phyloP scores from a whole-genome alignment of 2,888 invertebrate species.

The Drosophila neonasuta region DNA sequence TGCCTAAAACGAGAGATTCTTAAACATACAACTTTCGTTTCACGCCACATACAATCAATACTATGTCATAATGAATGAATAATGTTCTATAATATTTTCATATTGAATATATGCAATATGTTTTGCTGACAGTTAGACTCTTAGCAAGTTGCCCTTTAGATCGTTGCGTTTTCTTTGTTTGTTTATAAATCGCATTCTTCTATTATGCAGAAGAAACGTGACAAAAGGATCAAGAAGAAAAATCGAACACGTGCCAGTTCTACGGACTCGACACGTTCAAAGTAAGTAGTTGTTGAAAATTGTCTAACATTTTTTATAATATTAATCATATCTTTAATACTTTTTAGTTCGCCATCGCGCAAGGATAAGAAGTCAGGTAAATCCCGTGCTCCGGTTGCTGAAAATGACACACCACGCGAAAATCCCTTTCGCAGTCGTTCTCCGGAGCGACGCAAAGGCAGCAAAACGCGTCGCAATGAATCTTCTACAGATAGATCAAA shows the following conservation, averaged over 20 bases:
- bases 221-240: conserved; percentile 85
- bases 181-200: conserved; percentile 44
- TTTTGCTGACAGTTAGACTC: conserved; percentile 64
- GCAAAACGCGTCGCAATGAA: conserved; percentile 54
- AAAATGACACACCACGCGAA: conserved; percentile 42
- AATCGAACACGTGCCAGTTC: conserved; percentile 80
- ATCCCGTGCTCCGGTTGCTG: conserved; percentile 26
- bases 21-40: conserved; percentile 20
- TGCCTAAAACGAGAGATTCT: conserved; percentile 28
- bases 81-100: conserved; percentile 35
- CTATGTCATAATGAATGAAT: conserved; percentile 41
- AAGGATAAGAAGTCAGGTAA: conserved; percentile 46
- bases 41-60: conserved; percentile 34
- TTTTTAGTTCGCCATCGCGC: conserved; percentile 64
- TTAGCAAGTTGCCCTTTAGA: conserved; percentile 41
- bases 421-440: conserved; percentile 78
- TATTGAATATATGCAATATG: conserved; percentile 25
- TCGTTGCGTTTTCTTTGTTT: neutral
- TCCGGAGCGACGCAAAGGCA: conserved; percentile 65
- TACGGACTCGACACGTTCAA: conserved; percentile 84
- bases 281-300: conserved; percentile 79
- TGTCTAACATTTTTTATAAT: too few relatives aligned
- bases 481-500: conserved; percentile 54
- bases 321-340: too few relatives aligned
- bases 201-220: conserved; percentile 84